phyloP scores from a whole-genome alignment of 2,797 vertebrate genomes.

The Premnoplex brunnescens region DNA sequence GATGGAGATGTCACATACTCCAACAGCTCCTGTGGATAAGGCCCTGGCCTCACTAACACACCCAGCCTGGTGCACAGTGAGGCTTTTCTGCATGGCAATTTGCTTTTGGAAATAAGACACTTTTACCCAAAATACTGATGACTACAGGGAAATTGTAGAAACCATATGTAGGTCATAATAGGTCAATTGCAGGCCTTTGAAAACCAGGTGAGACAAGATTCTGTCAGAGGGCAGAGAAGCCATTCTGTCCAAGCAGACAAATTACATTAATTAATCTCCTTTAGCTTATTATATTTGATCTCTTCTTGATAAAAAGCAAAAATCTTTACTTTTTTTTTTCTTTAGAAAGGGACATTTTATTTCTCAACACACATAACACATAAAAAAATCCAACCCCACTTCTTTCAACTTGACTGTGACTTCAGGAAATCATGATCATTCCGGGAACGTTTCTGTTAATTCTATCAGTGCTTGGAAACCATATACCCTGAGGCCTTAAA shows the following conservation, averaged over 20 bases:
- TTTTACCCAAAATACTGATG: neutral
- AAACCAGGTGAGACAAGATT: neutral
- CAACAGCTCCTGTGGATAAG: neutral
- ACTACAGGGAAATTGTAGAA: neutral
- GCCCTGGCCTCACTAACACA: neutral
- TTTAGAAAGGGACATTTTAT: neutral
- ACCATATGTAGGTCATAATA: neutral
- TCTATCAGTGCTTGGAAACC: conserved; percentile 9
- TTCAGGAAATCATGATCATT: neutral
- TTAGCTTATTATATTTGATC: neutral
- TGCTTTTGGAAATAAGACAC: neutral
- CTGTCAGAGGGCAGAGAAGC: neutral
- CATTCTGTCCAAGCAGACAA: neutral
- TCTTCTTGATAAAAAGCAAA: neutral
- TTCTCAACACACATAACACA: neutral
- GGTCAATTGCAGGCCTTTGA: neutral
- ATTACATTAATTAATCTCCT: neutral
- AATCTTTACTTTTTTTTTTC: neutral
- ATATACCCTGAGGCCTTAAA: conserved; percentile 1
- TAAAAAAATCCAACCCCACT: neutral
- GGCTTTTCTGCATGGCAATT: neutral
- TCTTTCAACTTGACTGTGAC: neutral
- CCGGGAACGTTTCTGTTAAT: conserved; percentile 16
- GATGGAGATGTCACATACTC: neutral
- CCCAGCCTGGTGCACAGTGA: fast-evolving